phyloP scores from a whole-genome alignment of 2,797 vertebrate genomes.

The Podarcis lilfordi region DNA sequence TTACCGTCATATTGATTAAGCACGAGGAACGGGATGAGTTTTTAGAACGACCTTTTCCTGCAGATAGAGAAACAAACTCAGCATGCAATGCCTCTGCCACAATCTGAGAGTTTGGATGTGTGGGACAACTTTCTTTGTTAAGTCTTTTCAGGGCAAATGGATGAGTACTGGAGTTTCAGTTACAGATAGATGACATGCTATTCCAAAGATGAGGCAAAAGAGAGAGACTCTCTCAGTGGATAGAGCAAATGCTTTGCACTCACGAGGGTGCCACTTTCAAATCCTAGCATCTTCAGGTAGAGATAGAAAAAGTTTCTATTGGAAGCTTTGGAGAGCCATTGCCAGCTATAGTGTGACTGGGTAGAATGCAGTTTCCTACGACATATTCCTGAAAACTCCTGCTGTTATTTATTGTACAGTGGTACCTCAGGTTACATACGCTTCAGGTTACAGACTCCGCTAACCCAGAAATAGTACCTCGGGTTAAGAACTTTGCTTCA shows the following conservation, averaged over 20 bases:
- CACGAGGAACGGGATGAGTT: background rate
- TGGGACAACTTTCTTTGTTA: background rate
- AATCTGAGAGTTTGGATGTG: background rate
- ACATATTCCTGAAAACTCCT: background rate
- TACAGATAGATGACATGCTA: background rate
- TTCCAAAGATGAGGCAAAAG: background rate
- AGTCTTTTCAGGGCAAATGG: background rate
- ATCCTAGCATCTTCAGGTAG: background rate
- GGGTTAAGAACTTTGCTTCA: too few species aligned
- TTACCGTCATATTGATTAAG: background rate
- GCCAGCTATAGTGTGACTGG: too few species aligned
- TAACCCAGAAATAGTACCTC: too few species aligned
- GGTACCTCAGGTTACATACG: too few species aligned
- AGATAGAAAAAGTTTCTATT: background rate
- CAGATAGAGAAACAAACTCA: slow-evolving; percentile 13
- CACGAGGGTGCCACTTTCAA: background rate
- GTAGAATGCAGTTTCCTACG: too few species aligned
- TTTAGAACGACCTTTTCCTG: background rate
- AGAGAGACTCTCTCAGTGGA: background rate
- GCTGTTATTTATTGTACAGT: background rate
- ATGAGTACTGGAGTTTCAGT: background rate
- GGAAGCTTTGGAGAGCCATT: background rate
- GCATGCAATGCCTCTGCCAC: background rate
- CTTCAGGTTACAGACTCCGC: too few species aligned
- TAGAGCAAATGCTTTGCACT: background rate